Percentiles rank a stretch among this genome's conserved stretches.
phyloP scores from a whole-genome alignment of 2,797 vertebrate species.

The Lacerta bilineata region DNA sequence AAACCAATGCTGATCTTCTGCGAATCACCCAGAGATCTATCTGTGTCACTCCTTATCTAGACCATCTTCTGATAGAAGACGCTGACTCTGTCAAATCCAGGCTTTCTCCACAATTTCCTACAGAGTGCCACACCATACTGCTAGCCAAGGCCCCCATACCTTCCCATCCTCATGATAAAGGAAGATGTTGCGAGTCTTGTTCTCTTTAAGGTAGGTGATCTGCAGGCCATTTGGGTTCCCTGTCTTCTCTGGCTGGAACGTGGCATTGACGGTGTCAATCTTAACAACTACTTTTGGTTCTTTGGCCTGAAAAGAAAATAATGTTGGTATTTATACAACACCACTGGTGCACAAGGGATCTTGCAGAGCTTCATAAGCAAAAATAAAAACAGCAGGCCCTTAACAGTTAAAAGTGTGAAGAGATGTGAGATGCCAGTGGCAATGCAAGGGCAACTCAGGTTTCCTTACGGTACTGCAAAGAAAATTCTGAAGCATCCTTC shows the following conservation, averaged over 20 bases:
- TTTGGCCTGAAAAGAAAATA: conserved; percentile 82
- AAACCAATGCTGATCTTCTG: no score
- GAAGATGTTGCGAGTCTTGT: conserved; percentile 93
- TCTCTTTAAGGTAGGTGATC: conserved; percentile 92
- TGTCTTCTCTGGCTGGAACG: conserved; percentile 90
- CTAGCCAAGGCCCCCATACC: conserved; percentile 67
- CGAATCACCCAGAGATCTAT: no score
- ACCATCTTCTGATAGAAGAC: neutral
- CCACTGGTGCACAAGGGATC: neutral
- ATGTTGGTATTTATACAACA: neutral
- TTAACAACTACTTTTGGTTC: conserved; percentile 91
- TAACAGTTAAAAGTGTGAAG: neutral
- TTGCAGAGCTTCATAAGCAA: neutral
- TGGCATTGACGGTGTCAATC: conserved; percentile 91
- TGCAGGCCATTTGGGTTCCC: conserved; percentile 89
- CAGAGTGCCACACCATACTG: neutral
- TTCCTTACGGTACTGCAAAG: neutral
- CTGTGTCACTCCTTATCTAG: no score
- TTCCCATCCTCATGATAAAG: conserved; percentile 88
- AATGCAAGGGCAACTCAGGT: neutral
- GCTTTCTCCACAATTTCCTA: neutral
- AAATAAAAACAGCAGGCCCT: neutral
- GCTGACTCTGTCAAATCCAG: neutral
- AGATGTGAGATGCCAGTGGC: neutral
- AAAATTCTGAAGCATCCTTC: neutral